Evolutionary conservation across 1,140 invertebrate species (phyloP), one percentile per base, ranked within the genome.

Genomic region (Drosophila sulfurigaster): DNA sequence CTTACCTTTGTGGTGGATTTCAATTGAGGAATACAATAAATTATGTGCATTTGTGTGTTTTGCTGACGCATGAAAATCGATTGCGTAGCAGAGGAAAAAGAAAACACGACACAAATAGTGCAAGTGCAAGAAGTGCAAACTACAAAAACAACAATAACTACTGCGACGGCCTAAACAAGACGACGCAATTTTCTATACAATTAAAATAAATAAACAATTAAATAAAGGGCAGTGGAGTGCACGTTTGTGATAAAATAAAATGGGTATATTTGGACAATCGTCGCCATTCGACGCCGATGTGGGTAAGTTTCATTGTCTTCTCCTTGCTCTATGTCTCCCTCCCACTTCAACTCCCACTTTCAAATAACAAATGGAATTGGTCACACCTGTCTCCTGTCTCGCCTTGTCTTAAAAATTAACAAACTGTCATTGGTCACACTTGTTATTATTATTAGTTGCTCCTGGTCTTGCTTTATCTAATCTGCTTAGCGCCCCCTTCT

Each of bases 211-310:
- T 41, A 30, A 48, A 74, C 62, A 81, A 57, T 73, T 81, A 68
- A 62, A 81, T 64, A 59, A 64, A 8, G 70, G 70, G 35, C 56
- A 87, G 60, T 51, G 58, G 51, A 78, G 68, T 66, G 70, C 48
- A 6, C 52, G 32, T 62, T 25, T 67, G 71, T 73, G 48, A 60
- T 65, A 48, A 79, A 74, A 45, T 54, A 83, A 83, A 45, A 96
- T 96, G 95, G 94, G 95, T 20, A 93, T 96, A 74, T 96, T 96
- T 92, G 93, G 94, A 45, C 95, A 93, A 82, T 94, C 94, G 51
- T 95, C 95, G 79, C 94, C 95, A 65, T 96, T 96, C 86, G 96
- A 96, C 91, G 93, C 94, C 91, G 95, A 96, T 93, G 95, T 96
- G 79, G 96, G 96, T 96, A 93, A 93, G 94, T 89, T 25, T 13